phyloP scores from a whole-genome alignment of 2,113 vertebrate species.

The Lepidothrix coronata region DNA sequence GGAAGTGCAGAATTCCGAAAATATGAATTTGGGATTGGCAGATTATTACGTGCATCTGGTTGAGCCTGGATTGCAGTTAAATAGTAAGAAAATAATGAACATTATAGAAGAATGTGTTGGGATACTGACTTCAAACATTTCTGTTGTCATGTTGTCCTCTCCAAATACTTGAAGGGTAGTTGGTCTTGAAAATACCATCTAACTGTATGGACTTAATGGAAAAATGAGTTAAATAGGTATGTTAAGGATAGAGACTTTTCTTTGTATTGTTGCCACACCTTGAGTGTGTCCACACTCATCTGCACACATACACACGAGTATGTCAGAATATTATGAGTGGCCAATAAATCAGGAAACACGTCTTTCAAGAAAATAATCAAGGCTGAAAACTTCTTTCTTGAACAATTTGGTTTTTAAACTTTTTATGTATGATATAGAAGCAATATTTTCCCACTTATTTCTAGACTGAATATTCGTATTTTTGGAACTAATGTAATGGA shows the following conservation, averaged over 20 bases:
- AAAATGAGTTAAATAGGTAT: not conserved
- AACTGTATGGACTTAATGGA: not conserved
- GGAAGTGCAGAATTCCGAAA: not conserved
- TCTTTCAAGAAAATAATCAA: not conserved
- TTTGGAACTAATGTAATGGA: not conserved
- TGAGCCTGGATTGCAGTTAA: not conserved
- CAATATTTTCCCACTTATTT: not conserved
- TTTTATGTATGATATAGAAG: not conserved
- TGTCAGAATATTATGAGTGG: not conserved
- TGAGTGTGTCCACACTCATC: not conserved
- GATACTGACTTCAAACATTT: not conserved
- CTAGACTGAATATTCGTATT: not conserved
- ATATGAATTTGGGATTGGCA: not conserved
- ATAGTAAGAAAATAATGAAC: not conserved
- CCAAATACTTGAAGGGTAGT: not conserved
- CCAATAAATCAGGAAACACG: not conserved
- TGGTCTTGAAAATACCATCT: not conserved
- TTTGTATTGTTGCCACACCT: not conserved
- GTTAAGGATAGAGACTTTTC: not conserved
- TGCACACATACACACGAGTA: fast-evolving
- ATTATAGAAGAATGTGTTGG: not conserved
- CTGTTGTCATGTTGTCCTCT: not conserved
- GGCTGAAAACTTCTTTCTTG: not conserved
- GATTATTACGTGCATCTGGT: fast-evolving
- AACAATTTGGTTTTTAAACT: not conserved